A percentile compares a stretch with the other conserved stretches of the same genome.
phyloP scores from a whole-genome alignment of 2,113 vertebrate species.

The Neogale vison region DNA sequence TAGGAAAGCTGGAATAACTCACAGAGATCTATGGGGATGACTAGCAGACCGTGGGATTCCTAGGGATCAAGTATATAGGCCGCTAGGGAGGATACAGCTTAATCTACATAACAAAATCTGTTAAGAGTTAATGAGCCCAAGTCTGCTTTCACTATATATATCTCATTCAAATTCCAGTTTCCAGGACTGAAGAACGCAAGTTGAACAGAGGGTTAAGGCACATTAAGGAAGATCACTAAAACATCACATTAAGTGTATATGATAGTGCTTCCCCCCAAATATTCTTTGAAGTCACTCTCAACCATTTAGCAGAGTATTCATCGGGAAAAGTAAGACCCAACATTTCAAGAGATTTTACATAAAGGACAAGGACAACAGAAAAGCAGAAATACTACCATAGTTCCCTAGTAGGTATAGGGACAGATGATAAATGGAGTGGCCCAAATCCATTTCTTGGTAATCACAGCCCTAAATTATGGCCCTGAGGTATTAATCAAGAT shows the following conservation, averaged over 20 bases:
- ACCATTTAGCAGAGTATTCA: not conserved
- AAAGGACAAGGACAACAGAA: not conserved
- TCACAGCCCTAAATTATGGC: not conserved
- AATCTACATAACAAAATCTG: not conserved
- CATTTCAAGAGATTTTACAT: not conserved
- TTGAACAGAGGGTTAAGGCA: not conserved
- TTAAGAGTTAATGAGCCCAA: not conserved
- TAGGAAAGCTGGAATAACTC: not conserved
- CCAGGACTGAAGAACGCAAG: not conserved
- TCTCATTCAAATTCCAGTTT: not conserved
- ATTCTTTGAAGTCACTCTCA: not conserved
- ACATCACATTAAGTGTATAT: not conserved
- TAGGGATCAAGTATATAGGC: not conserved
- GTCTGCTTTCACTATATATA: not conserved
- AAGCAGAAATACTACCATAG: not conserved
- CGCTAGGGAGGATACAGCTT: not conserved
- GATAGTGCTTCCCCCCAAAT: not conserved
- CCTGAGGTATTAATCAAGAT: not conserved
- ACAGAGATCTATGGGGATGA: not conserved
- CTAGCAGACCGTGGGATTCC: not conserved
- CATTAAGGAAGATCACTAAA: not conserved
- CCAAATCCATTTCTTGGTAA: not conserved
- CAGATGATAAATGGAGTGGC: not conserved
- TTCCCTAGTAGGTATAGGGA: not conserved
- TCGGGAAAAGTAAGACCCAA: not conserved